Evolutionary conservation across 2,113 vertebrate genomes (phyloP), one percentile per base, ranked within the genome.

Genomic region (Aythya baeri): DNA sequence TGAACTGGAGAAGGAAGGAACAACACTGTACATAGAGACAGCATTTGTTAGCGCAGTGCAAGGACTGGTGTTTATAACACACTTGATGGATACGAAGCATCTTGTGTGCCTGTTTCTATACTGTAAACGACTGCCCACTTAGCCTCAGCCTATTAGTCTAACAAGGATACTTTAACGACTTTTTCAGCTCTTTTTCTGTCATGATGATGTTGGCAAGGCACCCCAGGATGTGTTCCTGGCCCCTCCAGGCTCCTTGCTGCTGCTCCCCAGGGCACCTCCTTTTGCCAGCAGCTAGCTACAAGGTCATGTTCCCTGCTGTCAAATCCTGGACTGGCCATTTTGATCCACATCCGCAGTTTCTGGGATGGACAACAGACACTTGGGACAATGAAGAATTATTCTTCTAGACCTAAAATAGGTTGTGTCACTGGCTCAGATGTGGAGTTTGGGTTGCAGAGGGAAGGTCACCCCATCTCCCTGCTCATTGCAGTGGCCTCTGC

Each of bases 171-270:
- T 78, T 71, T 79, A 58, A 84, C 0, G 6, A 61, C 17, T 22
- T 84, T 88, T 92, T 75, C 77, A 59, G 41, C 29, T 36, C 3
- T 22, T 20, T 26, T 11, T 75, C 31, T 65, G 8, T 13, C 58
- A 20, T 63, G 23, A 41, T 49, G n/a, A 7, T 46, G 52, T 21
- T 86, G 73, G 57, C 66, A 81, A 75, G 41, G 41, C 25, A 73
- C 25, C 22, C 13, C 72, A 38, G 0, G 0, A 72, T 13, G 3
- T 44, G 32, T 21, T 7, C 27, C 18, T 65, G 34, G 38, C 23
- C 83, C 26, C 31, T 93, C 10, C 62, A 89, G 66, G 58, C 1
- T 1, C 63, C 87, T 91, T 54, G 58, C 31, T 87, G 86, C 41
- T 89, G 26, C 74, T 89, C 22, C 70, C 78, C 8, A 1, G 72